Conservation (phyloP, 2,888 invertebrate species). For the Drosophila maculinotata region DNA sequence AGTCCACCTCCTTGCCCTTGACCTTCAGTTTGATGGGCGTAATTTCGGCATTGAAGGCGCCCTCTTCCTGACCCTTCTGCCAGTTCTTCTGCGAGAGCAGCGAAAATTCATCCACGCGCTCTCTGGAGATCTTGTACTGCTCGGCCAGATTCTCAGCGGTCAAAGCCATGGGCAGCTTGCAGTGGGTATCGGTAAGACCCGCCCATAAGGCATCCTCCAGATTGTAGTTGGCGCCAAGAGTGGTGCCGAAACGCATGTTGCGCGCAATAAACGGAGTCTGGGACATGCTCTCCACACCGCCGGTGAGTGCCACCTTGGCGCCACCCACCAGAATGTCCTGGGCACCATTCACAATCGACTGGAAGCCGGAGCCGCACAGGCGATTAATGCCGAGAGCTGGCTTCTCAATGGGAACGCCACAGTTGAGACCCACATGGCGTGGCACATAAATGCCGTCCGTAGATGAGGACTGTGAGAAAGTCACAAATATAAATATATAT, state of each 20-base stretch:
- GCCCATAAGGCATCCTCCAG: slow-evolving; percentile 97
- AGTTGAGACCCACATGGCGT: slow-evolving; percentile 93
- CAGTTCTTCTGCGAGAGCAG: slow-evolving; percentile 94
- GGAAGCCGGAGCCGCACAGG: slow-evolving; percentile 99
- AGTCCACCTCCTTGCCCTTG: slow-evolving; percentile 92
- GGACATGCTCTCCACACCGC: slow-evolving; percentile 98
- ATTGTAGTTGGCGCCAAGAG: slow-evolving; percentile 90
- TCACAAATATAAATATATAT: background rate
- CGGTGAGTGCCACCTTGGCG: slow-evolving; percentile 94
- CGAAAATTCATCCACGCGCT: slow-evolving; percentile 94
- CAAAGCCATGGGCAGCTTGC: slow-evolving; percentile 97
- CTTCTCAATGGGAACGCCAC: slow-evolving; percentile 93
- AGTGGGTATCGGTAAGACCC: slow-evolving; percentile 94
- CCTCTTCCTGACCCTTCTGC: slow-evolving; percentile 95
- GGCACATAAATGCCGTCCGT: slow-evolving; percentile 94
- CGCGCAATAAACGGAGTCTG: slow-evolving; percentile 94
- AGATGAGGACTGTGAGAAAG: slow-evolving; percentile 88
- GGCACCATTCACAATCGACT: slow-evolving; percentile 95
- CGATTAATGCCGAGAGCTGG: slow-evolving; percentile 96
- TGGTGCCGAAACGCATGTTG: slow-evolving; percentile 94
- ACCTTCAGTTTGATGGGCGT: slow-evolving; percentile 93
- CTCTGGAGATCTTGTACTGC: slow-evolving; percentile 91
- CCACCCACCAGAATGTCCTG: slow-evolving; percentile 96
- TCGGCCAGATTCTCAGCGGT: slow-evolving; percentile 97
- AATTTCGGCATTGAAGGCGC: slow-evolving; percentile 95